A percentile compares a stretch with the other conserved stretches of the same genome.
Conservation (phyloP, 2,113 vertebrate genomes). For the Tilapia sparmanii region DNA sequence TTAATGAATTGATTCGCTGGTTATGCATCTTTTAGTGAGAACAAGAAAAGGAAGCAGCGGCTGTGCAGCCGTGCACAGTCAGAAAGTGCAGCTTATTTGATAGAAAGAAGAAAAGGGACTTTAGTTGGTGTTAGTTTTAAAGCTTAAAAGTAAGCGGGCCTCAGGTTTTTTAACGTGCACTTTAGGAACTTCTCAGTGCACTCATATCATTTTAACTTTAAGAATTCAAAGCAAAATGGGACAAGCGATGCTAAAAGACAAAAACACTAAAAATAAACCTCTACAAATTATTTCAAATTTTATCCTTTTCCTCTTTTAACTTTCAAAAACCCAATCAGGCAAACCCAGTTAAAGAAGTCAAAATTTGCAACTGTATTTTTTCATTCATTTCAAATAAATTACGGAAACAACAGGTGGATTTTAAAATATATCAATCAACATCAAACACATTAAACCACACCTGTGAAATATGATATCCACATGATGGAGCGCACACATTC, state of each 20-base stretch:
- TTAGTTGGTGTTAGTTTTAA: not conserved
- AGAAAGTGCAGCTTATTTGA: not conserved
- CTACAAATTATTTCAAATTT: not conserved
- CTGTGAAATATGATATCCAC: not conserved
- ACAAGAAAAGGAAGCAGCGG: not conserved
- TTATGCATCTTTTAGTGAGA: not conserved
- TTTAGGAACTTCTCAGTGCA: not conserved
- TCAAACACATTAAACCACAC: not conserved
- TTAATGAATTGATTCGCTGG: not conserved
- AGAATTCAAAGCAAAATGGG: not conserved
- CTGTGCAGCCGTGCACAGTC: not conserved
- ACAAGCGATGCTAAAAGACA: not conserved
- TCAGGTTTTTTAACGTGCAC: not conserved
- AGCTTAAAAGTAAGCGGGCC: not conserved
- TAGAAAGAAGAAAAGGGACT: not conserved
- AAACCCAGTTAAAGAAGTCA: not conserved
- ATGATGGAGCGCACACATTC: not conserved
- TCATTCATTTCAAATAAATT: not conserved
- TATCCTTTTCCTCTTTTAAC: not conserved
- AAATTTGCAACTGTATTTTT: not conserved
- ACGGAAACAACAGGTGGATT: not conserved
- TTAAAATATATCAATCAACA: not conserved
- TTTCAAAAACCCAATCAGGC: not conserved
- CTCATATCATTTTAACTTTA: not conserved
- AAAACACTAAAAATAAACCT: not conserved